phyloP scores from a whole-genome alignment of 2,888 invertebrate species.

The Aplocera efformata region DNA sequence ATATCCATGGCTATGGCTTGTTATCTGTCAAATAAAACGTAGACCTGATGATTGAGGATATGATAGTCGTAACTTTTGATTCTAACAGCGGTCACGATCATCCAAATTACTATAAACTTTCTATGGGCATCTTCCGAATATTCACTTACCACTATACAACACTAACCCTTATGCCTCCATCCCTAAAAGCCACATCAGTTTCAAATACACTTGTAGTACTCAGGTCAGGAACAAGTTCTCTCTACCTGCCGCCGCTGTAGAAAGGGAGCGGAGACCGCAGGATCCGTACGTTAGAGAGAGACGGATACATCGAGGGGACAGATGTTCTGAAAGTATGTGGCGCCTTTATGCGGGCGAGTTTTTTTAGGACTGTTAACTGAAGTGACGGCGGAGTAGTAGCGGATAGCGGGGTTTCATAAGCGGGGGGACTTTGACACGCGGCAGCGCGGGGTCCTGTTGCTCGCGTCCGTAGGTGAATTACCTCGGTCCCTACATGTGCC shows the following conservation, averaged over 20 bases:
- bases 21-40: too few relatives aligned
- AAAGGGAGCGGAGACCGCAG: constrained; percentile 30
- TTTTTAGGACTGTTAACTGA: constrained; percentile 39
- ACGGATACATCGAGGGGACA: constrained; percentile 47
- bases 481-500: too few relatives aligned
- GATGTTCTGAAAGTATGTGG: constrained; percentile 61
- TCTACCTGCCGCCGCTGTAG: constrained; percentile 39
- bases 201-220: constrained; percentile 39
- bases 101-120: too few relatives aligned
- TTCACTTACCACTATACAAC: constrained; percentile 3
- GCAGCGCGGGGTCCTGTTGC: too few relatives aligned
- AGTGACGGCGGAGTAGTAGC: constrained; percentile 26
- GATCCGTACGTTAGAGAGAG: constrained; percentile 17
- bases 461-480: too few relatives aligned
- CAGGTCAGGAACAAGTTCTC: constrained; percentile 38
- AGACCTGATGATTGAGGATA: too few relatives aligned
- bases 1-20: too few relatives aligned
- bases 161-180: constrained; percentile 4
- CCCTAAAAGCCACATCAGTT: constrained; percentile 9
- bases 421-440: too few relatives aligned
- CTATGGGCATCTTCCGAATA: too few relatives aligned
- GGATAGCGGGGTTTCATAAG: constrained; percentile 16
- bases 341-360: constrained; percentile 65
- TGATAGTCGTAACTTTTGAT: too few relatives aligned
- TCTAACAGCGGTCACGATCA: not conserved